Percentiles rank a stretch among this genome's conserved stretches.
Evolutionary conservation across 1,140 invertebrate genomes (phyloP).

Genomic region (Anagrus nilaparvatae): DNA sequence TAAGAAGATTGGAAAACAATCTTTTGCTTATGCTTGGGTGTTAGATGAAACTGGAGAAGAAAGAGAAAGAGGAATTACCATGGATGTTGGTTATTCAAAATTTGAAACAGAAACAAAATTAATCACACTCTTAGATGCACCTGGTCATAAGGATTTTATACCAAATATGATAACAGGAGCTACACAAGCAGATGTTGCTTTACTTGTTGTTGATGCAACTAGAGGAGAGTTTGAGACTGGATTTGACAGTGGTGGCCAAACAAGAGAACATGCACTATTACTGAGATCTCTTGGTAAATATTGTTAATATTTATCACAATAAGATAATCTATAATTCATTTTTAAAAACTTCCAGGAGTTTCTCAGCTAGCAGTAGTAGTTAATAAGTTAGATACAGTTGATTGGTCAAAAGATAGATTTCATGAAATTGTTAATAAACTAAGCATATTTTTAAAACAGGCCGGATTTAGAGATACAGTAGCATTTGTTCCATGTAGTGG

Average conservation of each 20-base stretch:
- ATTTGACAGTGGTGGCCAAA: constrained; percentile 95
- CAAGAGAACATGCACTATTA: constrained; percentile 91
- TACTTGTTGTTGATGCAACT: constrained; percentile 92
- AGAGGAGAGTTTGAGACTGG: constrained; percentile 98
- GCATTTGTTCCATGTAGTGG: constrained; percentile 94
- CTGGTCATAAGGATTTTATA: constrained; percentile 97
- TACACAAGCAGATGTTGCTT: constrained; percentile 91
- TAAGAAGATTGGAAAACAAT: constrained; percentile 94
- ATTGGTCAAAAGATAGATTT: constrained; percentile 89
- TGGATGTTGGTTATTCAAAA: constrained; percentile 90
- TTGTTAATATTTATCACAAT: neutral
- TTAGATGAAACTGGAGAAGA: constrained; percentile 99
- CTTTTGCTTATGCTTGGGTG: constrained; percentile 98
- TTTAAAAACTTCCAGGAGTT: constrained; percentile 25
- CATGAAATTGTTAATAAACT: constrained; percentile 80
- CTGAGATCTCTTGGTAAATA: constrained; percentile 73
- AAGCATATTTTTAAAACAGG: constrained; percentile 82
- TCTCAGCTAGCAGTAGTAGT: constrained; percentile 37
- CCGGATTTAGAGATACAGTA: constrained; percentile 83
- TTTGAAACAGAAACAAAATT: constrained; percentile 86
- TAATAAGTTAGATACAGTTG: constrained; percentile 98
- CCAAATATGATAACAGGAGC: constrained; percentile 99
- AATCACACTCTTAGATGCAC: constrained; percentile 87
- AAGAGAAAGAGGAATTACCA: constrained; percentile 80
- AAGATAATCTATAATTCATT: constrained; percentile 2